Evolutionary conservation across 1,140 invertebrate genomes (phyloP).

Genomic region (Drosophila sturtevanti): DNA sequence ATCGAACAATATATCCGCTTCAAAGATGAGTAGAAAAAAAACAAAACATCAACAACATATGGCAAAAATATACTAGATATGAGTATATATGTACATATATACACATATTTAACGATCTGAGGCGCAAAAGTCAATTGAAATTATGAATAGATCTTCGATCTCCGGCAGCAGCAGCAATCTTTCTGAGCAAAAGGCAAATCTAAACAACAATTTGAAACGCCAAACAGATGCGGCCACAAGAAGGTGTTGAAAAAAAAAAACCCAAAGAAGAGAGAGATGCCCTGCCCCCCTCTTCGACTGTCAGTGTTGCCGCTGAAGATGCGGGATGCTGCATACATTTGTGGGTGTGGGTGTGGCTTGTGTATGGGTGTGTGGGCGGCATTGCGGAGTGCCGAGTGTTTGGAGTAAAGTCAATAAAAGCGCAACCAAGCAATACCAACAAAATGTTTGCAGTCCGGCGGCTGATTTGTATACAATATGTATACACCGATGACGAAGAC

Average conservation of each 20-base stretch:
- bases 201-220: constrained; percentile 58
- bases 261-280: constrained; percentile 35
- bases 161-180: constrained; percentile 9
- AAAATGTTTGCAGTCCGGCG: constrained; percentile 71
- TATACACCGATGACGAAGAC: constrained; percentile 44
- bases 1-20: constrained; percentile 64
- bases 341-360: constrained; percentile 20
- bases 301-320: constrained; percentile 7
- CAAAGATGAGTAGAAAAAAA: not conserved
- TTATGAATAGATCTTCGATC: constrained; percentile 58
- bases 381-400: constrained; percentile 67
- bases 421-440: constrained; percentile 61
- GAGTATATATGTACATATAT: constrained; percentile 19
- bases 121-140: constrained; percentile 61
- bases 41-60: constrained; percentile 15
- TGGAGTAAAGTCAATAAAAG: constrained; percentile 77
- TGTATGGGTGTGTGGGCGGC: constrained; percentile 39
- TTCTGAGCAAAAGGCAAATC: constrained; percentile 35
- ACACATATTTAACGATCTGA: constrained; percentile 55
- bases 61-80: not conserved
- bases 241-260: constrained; percentile 67
- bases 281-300: constrained; percentile 13
- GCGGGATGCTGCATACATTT: not conserved
- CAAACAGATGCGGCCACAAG: constrained; percentile 69
- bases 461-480: constrained; percentile 64